These are phyloP conservation scores for Limnephilus lunatus DNA, from an alignment of 2,888 invertebrate genomes.

Conservation along the genomic window DNA sequence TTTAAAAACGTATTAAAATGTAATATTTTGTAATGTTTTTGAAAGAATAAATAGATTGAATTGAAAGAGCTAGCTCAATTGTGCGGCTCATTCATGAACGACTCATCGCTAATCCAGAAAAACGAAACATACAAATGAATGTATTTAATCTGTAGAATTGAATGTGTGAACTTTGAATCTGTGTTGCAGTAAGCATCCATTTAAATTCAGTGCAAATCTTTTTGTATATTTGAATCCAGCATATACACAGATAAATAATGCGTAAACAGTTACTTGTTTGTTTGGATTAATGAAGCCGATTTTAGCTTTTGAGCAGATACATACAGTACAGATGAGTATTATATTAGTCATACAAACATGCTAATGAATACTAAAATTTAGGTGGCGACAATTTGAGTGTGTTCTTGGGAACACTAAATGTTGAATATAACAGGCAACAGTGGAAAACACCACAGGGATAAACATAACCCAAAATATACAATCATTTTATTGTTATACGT, in stretches of 20 bases:
- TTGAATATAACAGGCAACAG: not conserved
- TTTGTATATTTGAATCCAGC: not conserved
- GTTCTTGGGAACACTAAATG: not conserved
- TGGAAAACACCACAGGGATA: not conserved
- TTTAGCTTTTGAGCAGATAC: slow-evolving; percentile 52
- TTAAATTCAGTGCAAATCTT: not conserved
- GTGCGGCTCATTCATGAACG: too few relatives aligned
- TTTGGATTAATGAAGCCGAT: not conserved
- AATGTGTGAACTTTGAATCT: not conserved
- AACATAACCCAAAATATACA: not conserved
- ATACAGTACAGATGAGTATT: slow-evolving; percentile 39
- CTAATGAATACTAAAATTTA: slow-evolving; percentile 54
- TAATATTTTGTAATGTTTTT: too few relatives aligned
- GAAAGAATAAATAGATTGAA: too few relatives aligned
- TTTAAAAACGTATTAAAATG: too few relatives aligned
- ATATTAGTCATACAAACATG: slow-evolving; percentile 49
- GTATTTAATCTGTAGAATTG: too few relatives aligned
- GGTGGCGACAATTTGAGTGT: slow-evolving; percentile 29
- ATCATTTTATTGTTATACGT: not conserved
- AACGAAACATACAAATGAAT: too few relatives aligned
- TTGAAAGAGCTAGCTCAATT: too few relatives aligned
- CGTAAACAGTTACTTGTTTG: not conserved
- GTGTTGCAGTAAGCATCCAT: not conserved
- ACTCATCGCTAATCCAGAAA: too few relatives aligned
- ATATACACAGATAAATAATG: not conserved